Evolutionary conservation across 1,140 invertebrate species (phyloP).

Genomic region (Sitophilus oryzae): DNA sequence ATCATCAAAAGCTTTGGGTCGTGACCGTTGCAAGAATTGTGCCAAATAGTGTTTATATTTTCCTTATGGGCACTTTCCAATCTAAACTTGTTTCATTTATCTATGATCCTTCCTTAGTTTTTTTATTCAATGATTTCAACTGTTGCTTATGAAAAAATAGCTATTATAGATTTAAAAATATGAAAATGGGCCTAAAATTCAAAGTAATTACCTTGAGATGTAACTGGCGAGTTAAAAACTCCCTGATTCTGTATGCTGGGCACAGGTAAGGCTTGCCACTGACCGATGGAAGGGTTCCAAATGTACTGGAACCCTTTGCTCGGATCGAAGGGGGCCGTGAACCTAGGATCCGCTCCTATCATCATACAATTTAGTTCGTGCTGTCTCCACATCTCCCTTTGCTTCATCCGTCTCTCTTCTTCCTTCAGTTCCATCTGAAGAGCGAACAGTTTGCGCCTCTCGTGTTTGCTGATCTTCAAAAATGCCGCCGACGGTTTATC

Average conservation of each 20-base stretch:
- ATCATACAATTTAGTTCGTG: conserved; percentile 57
- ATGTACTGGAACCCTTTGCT: conserved; percentile 52
- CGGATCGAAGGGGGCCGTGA: conserved; percentile 51
- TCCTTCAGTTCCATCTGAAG: conserved; percentile 66
- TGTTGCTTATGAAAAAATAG: no score
- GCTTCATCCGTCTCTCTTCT: conserved; percentile 54
- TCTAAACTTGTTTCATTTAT: no score
- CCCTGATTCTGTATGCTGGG: conserved; percentile 26
- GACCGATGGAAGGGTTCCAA: conserved; percentile 54
- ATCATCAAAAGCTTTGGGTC: no score
- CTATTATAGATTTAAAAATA: no score
- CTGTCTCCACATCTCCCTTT: conserved; percentile 57
- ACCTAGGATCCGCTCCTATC: conserved; percentile 54
- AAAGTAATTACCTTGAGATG: conserved; percentile 31
- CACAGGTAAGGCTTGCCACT: conserved; percentile 55
- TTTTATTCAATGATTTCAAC: no score
- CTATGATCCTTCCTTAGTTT: no score
- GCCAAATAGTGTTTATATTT: no score
- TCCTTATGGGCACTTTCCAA: no score
- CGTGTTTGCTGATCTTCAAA: conserved; percentile 56
- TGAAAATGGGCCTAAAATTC: neutral
- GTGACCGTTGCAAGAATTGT: no score
- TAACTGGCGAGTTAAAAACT: conserved; percentile 14
- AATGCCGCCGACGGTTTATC: conserved; percentile 31
- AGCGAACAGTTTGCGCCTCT: conserved; percentile 71